phyloP scores from a whole-genome alignment of 2,888 invertebrate genomes.

The Noctua janthina region DNA sequence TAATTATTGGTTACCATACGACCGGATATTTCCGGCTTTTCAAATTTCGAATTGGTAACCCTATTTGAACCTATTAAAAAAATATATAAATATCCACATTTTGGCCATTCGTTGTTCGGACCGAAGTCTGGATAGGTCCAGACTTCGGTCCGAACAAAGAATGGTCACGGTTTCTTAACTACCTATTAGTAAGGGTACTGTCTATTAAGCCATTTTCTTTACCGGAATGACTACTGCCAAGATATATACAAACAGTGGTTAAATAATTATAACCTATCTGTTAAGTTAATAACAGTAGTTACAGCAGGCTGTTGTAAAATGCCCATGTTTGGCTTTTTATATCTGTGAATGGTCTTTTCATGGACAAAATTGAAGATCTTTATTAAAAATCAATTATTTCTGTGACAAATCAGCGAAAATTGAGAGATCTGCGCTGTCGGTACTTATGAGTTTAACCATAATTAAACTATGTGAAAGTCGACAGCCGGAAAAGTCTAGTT shows the following conservation, averaged over 20 bases:
- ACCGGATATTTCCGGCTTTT: too few relatives aligned
- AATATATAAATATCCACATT: too few relatives aligned
- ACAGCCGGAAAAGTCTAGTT: not conserved
- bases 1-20: too few relatives aligned
- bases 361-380: not conserved
- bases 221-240: not conserved
- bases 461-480: not conserved
- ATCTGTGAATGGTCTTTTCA: not conserved
- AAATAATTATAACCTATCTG: not conserved
- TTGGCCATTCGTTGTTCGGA: too few relatives aligned
- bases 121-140: too few relatives aligned
- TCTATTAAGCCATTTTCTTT: not conserved
- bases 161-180: too few relatives aligned
- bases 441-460: not conserved
- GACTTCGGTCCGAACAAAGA: too few relatives aligned
- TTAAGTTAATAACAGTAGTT: too few relatives aligned
- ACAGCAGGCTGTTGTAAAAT: too few relatives aligned
- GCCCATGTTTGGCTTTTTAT: not conserved
- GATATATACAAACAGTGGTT: not conserved
- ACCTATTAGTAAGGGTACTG: not conserved
- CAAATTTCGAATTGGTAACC: too few relatives aligned
- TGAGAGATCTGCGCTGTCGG: not conserved
- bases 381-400: not conserved
- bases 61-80: too few relatives aligned
- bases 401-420: not conserved